phyloP scores from a whole-genome alignment of 2,113 vertebrate species.

The Alaudala cheleensis region DNA sequence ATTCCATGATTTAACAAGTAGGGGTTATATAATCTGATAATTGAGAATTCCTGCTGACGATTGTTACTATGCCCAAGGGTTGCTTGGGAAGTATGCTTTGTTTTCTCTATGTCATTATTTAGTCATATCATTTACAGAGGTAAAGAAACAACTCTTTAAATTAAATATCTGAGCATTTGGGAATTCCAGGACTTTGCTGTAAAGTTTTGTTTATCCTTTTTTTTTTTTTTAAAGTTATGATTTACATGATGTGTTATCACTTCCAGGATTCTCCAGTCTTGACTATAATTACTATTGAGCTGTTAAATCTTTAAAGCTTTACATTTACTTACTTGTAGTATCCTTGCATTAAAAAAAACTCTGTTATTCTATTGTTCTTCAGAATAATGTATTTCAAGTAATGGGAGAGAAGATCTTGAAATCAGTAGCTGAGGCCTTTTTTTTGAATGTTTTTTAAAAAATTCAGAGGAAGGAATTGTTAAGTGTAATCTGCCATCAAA shows the following conservation, averaged over 20 bases:
- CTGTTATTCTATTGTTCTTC: neutral
- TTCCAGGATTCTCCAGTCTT: neutral
- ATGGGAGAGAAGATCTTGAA: neutral
- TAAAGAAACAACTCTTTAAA: neutral
- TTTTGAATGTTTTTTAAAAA: fast-evolving
- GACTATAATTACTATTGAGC: neutral
- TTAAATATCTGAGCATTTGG: neutral
- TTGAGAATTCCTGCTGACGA: neutral
- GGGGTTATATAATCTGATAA: neutral
- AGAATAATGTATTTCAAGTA: neutral
- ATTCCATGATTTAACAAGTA: neutral
- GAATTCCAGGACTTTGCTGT: neutral
- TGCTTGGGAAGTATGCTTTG: neutral
- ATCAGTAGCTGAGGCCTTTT: neutral
- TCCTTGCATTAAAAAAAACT: neutral
- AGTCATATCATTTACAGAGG: neutral
- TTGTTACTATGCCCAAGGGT: neutral
- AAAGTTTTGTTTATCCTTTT: slow-evolving; percentile 7
- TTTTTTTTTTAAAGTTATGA: neutral
- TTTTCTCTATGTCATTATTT: neutral
- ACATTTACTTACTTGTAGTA: neutral
- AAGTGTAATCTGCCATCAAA: neutral
- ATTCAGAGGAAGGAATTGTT: neutral
- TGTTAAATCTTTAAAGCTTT: neutral
- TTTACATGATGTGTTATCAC: neutral